These are phyloP conservation scores for Amphipoea oculea DNA, from an alignment of 2,888 invertebrate species.

Conservation along the genomic window DNA sequence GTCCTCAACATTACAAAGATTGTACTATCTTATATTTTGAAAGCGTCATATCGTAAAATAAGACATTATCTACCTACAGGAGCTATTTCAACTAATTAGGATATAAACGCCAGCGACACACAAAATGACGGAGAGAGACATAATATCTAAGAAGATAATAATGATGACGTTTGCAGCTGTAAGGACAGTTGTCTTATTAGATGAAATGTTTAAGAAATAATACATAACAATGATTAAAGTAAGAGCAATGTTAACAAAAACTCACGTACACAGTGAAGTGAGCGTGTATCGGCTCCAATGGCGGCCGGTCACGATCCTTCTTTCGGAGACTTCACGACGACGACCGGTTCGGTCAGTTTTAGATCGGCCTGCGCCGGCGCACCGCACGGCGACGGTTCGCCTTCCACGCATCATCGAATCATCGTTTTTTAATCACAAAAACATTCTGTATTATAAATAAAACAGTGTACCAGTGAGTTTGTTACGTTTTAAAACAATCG, in stretches of 20 bases:
- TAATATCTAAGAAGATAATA: conserved; percentile 2
- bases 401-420: conserved; percentile 75
- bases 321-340: conserved; percentile 78
- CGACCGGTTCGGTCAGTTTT: conserved; percentile 88
- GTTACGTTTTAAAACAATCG: conserved; percentile 52
- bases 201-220: conserved; percentile 34
- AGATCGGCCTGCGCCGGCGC: conserved; percentile 81
- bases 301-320: conserved; percentile 77
- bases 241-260: conserved; percentile 63
- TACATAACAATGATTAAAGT: conserved; percentile 66
- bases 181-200: conserved; percentile 2
- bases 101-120: conserved; percentile 21
- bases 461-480: conserved; percentile 61
- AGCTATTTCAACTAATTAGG: conserved; percentile 48
- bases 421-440: conserved; percentile 74
- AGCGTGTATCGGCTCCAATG: conserved; percentile 70
- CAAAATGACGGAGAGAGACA: conserved; percentile 5
- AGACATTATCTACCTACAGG: conserved; percentile 42
- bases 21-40: conserved; percentile 50
- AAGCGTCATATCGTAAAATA: conserved; percentile 46
- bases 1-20: conserved; percentile 33
- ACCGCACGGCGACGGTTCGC: conserved; percentile 71
- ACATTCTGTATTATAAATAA: conserved; percentile 69
- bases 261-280: conserved; percentile 64
- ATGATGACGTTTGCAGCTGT: neutral